Conservation (phyloP, 2,113 vertebrate species). For the Hyaena hyaena region DNA sequence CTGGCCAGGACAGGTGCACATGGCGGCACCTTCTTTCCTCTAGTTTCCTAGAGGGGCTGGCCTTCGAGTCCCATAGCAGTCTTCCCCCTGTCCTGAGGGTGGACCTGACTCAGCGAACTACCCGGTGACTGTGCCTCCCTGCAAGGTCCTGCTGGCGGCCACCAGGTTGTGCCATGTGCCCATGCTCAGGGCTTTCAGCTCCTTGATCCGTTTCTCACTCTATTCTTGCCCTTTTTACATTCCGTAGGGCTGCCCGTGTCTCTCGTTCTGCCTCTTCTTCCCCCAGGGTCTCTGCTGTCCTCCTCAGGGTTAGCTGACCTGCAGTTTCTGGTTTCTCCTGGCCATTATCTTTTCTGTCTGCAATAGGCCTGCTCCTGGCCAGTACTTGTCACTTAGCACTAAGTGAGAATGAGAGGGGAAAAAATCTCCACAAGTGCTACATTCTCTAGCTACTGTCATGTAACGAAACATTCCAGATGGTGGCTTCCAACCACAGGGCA, state of each 20-base stretch:
- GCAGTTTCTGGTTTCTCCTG: not conserved
- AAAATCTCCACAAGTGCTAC: not conserved
- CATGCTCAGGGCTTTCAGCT: not conserved
- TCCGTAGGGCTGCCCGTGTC: not conserved
- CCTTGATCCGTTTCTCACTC: not conserved
- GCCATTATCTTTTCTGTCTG: not conserved
- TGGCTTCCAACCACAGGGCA: not conserved
- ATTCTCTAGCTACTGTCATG: not conserved
- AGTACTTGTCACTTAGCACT: not conserved
- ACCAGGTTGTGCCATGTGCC: not conserved
- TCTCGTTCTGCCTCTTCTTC: not conserved
- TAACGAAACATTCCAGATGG: not conserved
- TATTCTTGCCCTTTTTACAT: not conserved
- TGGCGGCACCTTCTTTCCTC: not conserved
- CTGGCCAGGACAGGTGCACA: not conserved
- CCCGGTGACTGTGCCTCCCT: not conserved
- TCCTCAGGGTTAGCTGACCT: not conserved
- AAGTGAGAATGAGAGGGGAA: not conserved
- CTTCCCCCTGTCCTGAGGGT: not conserved
- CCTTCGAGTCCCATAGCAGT: not conserved
- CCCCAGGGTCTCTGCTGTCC: not conserved
- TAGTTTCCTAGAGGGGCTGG: not conserved
- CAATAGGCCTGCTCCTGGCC: not conserved
- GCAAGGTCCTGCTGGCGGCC: not conserved
- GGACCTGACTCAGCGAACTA: not conserved